phyloP scores from a whole-genome alignment of 2,888 invertebrate species.

The Piscicola geometra region DNA sequence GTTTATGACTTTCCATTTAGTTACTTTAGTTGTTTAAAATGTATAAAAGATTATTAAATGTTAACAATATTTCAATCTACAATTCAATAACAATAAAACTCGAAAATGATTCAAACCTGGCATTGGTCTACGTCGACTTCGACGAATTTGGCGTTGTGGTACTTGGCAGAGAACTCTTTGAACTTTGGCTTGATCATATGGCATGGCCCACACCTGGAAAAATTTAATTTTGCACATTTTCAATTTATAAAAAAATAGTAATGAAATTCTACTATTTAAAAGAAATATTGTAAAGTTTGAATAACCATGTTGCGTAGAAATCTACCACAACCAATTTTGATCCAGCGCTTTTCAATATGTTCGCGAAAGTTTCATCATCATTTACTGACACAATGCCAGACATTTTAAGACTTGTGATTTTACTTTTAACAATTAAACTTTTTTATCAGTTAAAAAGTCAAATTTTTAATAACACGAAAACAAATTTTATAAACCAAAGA shows the following conservation, averaged over 20 bases:
- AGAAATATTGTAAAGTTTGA: conserved; percentile 4
- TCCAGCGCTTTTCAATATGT: conserved; percentile 64
- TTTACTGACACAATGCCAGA: neutral
- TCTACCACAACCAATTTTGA: conserved; percentile 86
- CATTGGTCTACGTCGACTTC: conserved; percentile 84
- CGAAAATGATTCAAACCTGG: conserved; percentile 54
- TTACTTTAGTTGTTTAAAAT: no score
- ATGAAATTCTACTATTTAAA: neutral
- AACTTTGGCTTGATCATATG: conserved; percentile 87
- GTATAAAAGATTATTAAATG: neutral
- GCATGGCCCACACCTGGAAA: conserved; percentile 87
- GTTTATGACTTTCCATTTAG: no score
- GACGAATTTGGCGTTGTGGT: conserved; percentile 79
- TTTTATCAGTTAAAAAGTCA: no score
- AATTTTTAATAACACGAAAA: no score
- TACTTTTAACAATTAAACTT: no score
- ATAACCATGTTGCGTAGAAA: conserved; percentile 87
- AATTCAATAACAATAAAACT: neutral
- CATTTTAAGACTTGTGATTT: neutral
- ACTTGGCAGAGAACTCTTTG: conserved; percentile 79
- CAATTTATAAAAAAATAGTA: neutral
- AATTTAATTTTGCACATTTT: neutral
- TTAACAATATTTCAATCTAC: neutral
- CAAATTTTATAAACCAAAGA: no score
- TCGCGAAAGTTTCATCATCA: conserved; percentile 1